Evolutionary conservation across 2,113 vertebrate species (phyloP), one percentile per base, ranked within the genome.

Genomic region (Pogona vitticeps): DNA sequence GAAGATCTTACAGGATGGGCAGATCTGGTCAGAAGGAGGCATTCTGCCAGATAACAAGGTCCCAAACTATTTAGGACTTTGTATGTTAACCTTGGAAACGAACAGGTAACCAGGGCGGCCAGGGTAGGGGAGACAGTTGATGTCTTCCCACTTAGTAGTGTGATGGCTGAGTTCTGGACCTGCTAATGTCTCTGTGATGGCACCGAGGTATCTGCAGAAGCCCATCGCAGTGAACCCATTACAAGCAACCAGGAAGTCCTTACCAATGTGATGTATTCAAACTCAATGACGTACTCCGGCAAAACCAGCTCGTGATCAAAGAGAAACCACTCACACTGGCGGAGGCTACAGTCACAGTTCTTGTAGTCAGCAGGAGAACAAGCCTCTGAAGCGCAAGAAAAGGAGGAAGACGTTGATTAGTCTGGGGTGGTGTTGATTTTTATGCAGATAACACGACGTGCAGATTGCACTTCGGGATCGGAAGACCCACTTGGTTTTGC

Each of bases 261-360:
- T 90, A 97, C 97, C 96, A 88, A 80, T 5, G 96, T 96, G 89
- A 96, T 26, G 23, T 97, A 97, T 87, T 98, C 96, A 96, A 98
- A 97, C 89, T 97, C 96, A 78, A 97, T 93, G 42, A 97, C 61
- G 91, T 97, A 97, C 92, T 98, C 97, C 23, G 98, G 97, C 90
- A 98, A 93, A 85, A 97, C 91, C 20, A 98, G 95, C 28, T 98
- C 97, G 83, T 93, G 96, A 80, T 98, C 96, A 90, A 97, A 98
- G 83, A 98, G 91, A 93, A 98, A 97, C 97, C 97, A 98, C 91
- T 97, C 94, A 80, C 87, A 96, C 81, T 95, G 95, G 46, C 92
- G 81, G 18, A 91, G 88, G 67, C 87, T 92, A 91, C 95, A 97
- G 63, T 95, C 94, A 86, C 96, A 96, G 78, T 80, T 94, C 63